These are phyloP conservation scores for Rhizomys pruinosus DNA, from an alignment of 2,113 vertebrate species.

Conservation along the genomic window DNA sequence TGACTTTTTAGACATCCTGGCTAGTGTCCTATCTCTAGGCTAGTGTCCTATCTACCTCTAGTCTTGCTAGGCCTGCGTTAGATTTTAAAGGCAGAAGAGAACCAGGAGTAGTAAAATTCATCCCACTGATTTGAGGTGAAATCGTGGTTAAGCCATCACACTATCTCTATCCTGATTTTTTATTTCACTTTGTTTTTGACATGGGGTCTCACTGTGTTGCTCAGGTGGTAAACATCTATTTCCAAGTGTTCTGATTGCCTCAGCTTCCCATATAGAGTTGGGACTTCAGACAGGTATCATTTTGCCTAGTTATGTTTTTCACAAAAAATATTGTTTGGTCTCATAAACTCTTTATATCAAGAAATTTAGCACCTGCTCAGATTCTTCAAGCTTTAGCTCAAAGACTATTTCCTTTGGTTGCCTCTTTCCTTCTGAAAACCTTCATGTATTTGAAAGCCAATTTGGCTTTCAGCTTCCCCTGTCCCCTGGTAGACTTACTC, in stretches of 20 bases:
- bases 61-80: not conserved
- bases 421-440: not conserved
- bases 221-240: not conserved
- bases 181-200: not conserved
- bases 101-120: not conserved
- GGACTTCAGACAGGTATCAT: no score
- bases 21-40: not conserved
- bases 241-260: not conserved
- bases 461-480: conserved; percentile 39
- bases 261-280: not conserved
- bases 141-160: not conserved
- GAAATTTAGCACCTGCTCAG: conserved; percentile 22
- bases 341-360: conserved; percentile 24
- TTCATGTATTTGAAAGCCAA: conserved; percentile 48
- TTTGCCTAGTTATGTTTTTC: not conserved
- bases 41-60: not conserved
- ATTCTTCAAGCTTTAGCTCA: conserved; percentile 36
- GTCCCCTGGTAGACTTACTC: conserved; percentile 35
- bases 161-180: not conserved
- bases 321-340: not conserved
- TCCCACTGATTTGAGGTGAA: not conserved
- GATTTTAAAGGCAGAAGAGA: not conserved
- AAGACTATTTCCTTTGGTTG: conserved; percentile 33
- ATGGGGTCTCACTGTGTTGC: not conserved
- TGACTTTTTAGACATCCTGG: not conserved